Conservation (phyloP, 2,797 vertebrate species). For the Brachymystax lenok region DNA sequence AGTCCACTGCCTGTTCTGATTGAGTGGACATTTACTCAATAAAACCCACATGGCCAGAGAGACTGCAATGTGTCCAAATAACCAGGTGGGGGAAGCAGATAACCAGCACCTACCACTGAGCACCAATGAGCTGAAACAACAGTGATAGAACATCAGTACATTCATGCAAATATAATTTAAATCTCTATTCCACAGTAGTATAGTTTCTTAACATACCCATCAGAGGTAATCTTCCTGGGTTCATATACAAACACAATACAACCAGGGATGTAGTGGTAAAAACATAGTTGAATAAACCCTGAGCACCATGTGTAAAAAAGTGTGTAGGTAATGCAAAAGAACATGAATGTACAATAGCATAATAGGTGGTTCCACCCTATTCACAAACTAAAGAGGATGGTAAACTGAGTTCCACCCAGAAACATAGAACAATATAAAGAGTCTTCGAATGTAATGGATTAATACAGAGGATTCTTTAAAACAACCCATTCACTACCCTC, state of each 20-base stretch:
- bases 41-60: background rate
- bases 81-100: slow-evolving; percentile 68
- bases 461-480: too few relatives aligned
- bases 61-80: slow-evolving; percentile 25
- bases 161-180: too few relatives aligned
- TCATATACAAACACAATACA: background rate
- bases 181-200: background rate
- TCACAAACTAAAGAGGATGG: too few relatives aligned
- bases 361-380: too few relatives aligned
- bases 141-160: background rate
- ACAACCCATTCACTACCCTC: too few relatives aligned
- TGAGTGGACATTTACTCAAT: background rate
- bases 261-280: background rate
- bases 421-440: too few relatives aligned
- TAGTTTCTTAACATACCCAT: background rate
- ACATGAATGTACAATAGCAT: too few relatives aligned
- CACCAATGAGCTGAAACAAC: background rate
- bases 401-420: too few relatives aligned
- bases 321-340: too few relatives aligned
- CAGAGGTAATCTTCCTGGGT: background rate
- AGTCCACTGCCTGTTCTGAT: background rate
- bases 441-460: too few relatives aligned
- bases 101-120: slow-evolving; percentile 13
- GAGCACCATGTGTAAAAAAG: too few relatives aligned
- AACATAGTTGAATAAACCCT: background rate